A percentile compares a stretch with the other conserved stretches of the same genome.
These are phyloP conservation scores for Guaruba guarouba DNA, from an alignment of 2,113 vertebrate genomes.

Conservation along the genomic window DNA sequence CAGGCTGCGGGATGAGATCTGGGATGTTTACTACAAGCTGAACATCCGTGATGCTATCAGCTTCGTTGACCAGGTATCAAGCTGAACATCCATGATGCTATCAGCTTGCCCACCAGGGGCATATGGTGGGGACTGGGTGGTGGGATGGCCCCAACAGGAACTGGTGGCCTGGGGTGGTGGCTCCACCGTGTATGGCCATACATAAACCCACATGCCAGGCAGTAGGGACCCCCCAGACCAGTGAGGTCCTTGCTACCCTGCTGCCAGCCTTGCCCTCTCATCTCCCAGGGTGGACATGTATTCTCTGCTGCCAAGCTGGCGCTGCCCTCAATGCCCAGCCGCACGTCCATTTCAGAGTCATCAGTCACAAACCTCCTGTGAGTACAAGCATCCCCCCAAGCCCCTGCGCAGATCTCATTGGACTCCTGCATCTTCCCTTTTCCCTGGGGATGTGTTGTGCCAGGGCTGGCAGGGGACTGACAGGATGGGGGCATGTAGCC, in stretches of 20 bases:
- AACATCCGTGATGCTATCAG: conserved; percentile 96
- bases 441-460: neutral
- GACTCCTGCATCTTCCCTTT: neutral
- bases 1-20: conserved; percentile 89
- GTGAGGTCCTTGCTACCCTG: neutral
- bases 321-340: conserved; percentile 91
- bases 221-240: neutral
- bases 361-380: conserved; percentile 96
- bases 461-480: neutral
- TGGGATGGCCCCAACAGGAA: neutral
- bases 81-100: conserved; percentile 95
- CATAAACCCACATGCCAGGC: neutral
- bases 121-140: rapidly evolving
- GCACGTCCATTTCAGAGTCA: conserved; percentile 88
- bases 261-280: neutral
- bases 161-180: neutral
- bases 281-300: conserved; percentile 86
- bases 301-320: conserved; percentile 86
- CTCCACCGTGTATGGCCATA: neutral
- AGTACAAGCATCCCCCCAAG: conserved; percentile 50
- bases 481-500: neutral
- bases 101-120: conserved; percentile 75
- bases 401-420: rapidly evolving
- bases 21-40: conserved; percentile 97
- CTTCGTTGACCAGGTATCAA: conserved; percentile 95